Conservation (phyloP, 2,888 invertebrate genomes). For the Onchidella celtica region DNA sequence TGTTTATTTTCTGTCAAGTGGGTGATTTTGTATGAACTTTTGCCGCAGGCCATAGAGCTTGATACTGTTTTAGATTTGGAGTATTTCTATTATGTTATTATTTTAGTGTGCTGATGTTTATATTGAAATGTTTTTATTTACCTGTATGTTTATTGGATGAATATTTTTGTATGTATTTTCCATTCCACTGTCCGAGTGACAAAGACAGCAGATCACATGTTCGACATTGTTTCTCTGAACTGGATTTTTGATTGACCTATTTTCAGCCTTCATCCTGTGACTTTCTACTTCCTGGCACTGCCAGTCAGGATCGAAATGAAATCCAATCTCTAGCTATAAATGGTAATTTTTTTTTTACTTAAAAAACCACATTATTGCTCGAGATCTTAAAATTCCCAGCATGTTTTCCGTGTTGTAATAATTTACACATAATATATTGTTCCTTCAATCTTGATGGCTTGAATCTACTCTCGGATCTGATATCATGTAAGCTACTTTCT, state of each 20-base stretch:
- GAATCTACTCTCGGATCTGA: too few species aligned
- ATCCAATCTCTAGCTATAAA: slow-evolving; percentile 18
- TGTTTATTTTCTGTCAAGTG: too few species aligned
- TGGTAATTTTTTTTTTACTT: slow-evolving; percentile 34
- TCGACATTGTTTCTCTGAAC: too few species aligned
- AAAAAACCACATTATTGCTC: neutral
- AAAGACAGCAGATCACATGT: too few species aligned
- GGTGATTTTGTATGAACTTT: too few species aligned
- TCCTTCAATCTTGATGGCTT: too few species aligned
- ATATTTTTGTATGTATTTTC: too few species aligned
- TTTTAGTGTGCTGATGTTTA: neutral
- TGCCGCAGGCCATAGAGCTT: too few species aligned
- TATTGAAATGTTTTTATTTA: neutral
- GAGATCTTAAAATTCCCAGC: neutral
- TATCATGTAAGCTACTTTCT: too few species aligned
- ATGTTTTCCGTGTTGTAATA: neutral
- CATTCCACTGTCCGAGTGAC: too few species aligned
- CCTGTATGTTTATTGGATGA: too few species aligned
- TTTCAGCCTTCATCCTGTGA: slow-evolving; percentile 62
- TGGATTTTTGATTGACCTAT: slow-evolving; percentile 35
- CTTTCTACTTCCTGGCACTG: slow-evolving; percentile 67
- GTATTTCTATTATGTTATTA: neutral
- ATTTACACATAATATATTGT: too few species aligned
- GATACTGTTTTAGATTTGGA: neutral
- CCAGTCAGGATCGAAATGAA: slow-evolving; percentile 52